Evolutionary conservation across 2,113 vertebrate genomes (phyloP).

Genomic region (Haemorhous mexicanus): DNA sequence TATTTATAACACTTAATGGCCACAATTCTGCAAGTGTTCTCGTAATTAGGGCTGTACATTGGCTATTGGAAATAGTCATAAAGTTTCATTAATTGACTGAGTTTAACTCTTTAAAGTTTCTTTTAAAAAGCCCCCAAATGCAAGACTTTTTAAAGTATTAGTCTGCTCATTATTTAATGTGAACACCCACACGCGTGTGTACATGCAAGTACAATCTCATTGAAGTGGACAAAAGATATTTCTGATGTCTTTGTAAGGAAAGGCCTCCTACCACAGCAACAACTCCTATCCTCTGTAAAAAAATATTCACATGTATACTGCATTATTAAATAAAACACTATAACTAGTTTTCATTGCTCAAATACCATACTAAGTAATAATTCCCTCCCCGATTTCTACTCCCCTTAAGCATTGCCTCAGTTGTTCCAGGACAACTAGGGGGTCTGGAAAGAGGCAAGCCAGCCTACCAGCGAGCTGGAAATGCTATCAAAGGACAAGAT

Average conservation of each 20-base stretch:
- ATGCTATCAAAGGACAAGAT: background rate
- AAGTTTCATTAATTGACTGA: background rate
- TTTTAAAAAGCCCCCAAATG: background rate
- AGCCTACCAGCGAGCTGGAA: background rate
- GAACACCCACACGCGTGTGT: background rate
- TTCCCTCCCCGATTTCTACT: background rate
- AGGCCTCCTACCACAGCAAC: background rate
- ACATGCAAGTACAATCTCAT: background rate
- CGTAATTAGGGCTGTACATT: background rate
- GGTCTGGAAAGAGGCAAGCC: background rate
- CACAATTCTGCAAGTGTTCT: background rate
- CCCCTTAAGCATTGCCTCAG: background rate
- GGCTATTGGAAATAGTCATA: background rate
- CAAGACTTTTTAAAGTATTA: background rate
- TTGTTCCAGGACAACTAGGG: background rate
- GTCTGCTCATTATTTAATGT: background rate
- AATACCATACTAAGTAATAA: background rate
- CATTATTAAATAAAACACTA: background rate
- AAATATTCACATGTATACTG: background rate
- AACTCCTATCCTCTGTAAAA: background rate
- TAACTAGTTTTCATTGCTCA: background rate
- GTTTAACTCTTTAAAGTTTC: background rate
- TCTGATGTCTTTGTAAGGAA: background rate
- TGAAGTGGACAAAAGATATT: background rate
- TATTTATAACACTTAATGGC: background rate